Base-by-base conservation (phyloP, 1,140 invertebrate genomes). In the Aethina tumida region DNA sequence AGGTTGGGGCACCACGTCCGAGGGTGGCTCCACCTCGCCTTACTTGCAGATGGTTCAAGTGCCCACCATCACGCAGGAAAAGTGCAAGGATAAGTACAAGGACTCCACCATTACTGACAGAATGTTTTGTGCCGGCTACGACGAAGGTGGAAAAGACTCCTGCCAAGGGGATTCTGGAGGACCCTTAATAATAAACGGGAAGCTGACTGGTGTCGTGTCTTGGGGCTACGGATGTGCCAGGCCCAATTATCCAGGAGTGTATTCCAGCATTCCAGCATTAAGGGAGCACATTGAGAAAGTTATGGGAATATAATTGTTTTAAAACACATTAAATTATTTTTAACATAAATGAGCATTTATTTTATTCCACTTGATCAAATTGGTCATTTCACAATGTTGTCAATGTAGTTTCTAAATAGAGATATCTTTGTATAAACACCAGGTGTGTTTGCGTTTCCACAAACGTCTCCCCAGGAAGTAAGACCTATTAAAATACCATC, bases 111-210 rank as follows among this genome's bases (percentile, higher is more conserved):
- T 68, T 3, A 65, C 60, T 6, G 45, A 49, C 17, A 45, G 49
- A 36, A 60, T 56, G 47, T 51, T 62, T 18, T 63, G 60, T 36
- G 60, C 58, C 25, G 60, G 60, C 5, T 57, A 20, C 29, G 51
- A 55, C 30, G 47, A 54, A 6, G 65, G 64, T 4, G 35, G 55
- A 1, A 66, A 59, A 29, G 76, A 79, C 47, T 65, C 76, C 4
- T 80, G 77, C 50, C 65, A 72, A 38, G 77, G 75, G 1, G 77
- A 81, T 50, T 79, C 75, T 4, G 77, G 78, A 13, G 77, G 78
- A 2, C 77, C 77, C 0, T 41, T 66, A 7, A 63, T 68, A 4
- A 46, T 59, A 5, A 53, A 64, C 47, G 61, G 60, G 0, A 18
- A 10, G 8, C 35, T 53, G 16, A 34, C 62, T 33, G 77, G 77